Evolutionary conservation across 2,113 vertebrate species (phyloP).

Genomic region (Chinchilla lanigera): DNA sequence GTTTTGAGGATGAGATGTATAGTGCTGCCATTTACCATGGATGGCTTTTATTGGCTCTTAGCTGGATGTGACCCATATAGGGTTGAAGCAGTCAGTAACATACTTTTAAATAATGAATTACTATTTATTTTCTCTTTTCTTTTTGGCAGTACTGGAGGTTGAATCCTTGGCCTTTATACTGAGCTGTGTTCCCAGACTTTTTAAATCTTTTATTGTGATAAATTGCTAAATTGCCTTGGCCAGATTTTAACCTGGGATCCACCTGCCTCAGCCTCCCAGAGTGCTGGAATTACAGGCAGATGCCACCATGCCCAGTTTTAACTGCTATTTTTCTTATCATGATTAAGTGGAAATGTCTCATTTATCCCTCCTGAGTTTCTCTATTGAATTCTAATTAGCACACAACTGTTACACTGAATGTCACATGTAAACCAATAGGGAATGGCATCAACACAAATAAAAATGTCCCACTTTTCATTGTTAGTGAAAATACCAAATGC

Average conservation of each 20-base stretch:
- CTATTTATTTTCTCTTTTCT: not conserved
- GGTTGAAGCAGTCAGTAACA: not conserved
- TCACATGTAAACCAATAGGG: constrained; percentile 11
- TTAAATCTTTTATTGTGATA: not conserved
- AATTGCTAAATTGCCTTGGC: not conserved
- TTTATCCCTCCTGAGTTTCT: not conserved
- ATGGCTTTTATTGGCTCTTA: not conserved
- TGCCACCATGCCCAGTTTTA: not conserved
- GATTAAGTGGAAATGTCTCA: not conserved
- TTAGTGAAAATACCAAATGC: not conserved
- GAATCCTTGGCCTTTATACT: not conserved
- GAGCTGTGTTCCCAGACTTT: not conserved
- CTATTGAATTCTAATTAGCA: not conserved
- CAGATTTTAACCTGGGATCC: not conserved
- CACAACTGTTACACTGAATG: not conserved
- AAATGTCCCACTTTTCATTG: not conserved
- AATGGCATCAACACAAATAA: not conserved
- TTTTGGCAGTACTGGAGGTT: not conserved
- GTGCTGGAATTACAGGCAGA: not conserved
- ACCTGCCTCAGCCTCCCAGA: not conserved
- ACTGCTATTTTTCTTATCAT: constrained; percentile 11
- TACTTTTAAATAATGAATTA: not conserved
- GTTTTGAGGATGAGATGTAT: constrained; percentile 16
- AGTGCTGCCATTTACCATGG: not conserved
- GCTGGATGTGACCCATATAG: not conserved